Base-by-base conservation (phyloP, 2,113 vertebrate genomes). In the Nibea coibor region DNA sequence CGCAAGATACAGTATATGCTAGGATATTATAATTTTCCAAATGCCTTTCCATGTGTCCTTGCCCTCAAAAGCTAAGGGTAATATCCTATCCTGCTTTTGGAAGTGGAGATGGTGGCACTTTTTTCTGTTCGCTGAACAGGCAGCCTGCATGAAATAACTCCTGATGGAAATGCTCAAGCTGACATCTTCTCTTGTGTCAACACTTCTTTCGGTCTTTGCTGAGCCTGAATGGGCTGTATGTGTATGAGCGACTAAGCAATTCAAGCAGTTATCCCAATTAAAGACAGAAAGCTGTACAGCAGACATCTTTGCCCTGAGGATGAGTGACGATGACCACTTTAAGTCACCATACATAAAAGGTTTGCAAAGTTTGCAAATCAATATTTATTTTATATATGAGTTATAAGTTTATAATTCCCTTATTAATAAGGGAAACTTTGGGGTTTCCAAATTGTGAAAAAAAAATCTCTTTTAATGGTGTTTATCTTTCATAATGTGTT, bases 121-220 rank as follows among this genome's bases (percentile, higher is more conserved):
- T 84, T 90, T 87, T 87, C 86, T 88, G 87, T 91, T 88, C 74
- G 75, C 87, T 93, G 93, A 90, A 89, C 90, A 92, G 78, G 84
- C 91, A 90, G 79, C 72, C 75, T 82, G 88, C 88, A 88, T 93
- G 93, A 93, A 92, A 92, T 92, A 85, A 89, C 79, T 68, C 75
- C 78, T 78, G 73, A 90, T 81, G 76, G 85, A 88, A 86, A 81
- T 63, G 71, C 50, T 69, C 47, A 68, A 79, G 70, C 75, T 83
- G 81, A 81, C 84, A 74, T 73, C 68, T 56, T 67, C 63, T 72
- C 62, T 24, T 20, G 5, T 54, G 50, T 80, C 73, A 51, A 20
- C 73, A 48, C 53, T 69, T 54, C 47, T 17, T 72, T 72, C 72
- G 57, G 3, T 75, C 76, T 56, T 47, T 53, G 63, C 82, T 47